Base-by-base conservation (phyloP, 92 coral and sea anemone genomes). In the Palythoa heliodiscus region DNA sequence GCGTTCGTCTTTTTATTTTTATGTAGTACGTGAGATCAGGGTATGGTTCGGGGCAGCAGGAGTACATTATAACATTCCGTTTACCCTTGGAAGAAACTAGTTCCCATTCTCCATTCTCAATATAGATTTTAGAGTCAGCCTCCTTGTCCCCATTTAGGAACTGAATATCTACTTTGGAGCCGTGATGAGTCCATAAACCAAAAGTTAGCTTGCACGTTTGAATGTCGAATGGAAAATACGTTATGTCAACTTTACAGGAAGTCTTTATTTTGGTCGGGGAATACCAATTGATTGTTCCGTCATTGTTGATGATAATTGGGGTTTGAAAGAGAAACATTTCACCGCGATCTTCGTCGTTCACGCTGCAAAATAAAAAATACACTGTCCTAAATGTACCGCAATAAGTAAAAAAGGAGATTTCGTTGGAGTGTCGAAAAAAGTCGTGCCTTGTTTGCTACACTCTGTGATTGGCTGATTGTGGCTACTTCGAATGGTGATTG, bases 271-370 rank as follows among this genome's bases (percentile, higher is more conserved):
- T 93, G 83, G 87, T 90, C 3, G 95, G 96, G 1, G 98, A 92
- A 16, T 84, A 87, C 98, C 98, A 96, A 73, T 66, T 72, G 43
- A 91, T 70, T 8, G 89, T 83, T 4, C 98, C 98, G 19, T 94
- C 89, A 54, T 60, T 81, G 52, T 47, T 53, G 74, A 94, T 15
- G 57, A 91, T 91, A 11, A 94, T 91, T 55, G 93, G 95, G 22
- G 98, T 95, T 55, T 94, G 71, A 88, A 94, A 95, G 66, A 93
- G 87, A 76, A 94, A 95, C 85, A 92, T 90, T 71, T 92, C 95
- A 23, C 98, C 98, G 25, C 88, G 93, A 74, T 91, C 93, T 37
- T 92, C 95, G 25, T 90, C 89, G 86, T 95, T 87, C 58, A 91
- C 98, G 68, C 98, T 95, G 87, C 15, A 73, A 69, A 37, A 40